Evolutionary conservation across 2,113 vertebrate genomes (phyloP), one percentile per base, ranked within the genome.

Genomic region (Tachysurus fulvidraco): DNA sequence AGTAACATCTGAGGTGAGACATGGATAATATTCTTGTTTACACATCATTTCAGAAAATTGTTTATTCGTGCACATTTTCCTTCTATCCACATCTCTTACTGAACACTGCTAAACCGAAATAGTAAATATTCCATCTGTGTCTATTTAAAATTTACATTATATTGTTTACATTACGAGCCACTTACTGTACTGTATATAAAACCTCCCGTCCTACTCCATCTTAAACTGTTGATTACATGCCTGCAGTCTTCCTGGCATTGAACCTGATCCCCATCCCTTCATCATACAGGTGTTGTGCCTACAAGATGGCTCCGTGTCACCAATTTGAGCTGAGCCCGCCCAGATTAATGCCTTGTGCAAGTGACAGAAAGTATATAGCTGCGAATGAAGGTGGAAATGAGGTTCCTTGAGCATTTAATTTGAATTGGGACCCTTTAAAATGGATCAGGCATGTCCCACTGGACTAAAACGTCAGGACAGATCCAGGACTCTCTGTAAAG

Each of bases 1-100:
- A 85, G 28, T 21, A 91, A 92, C 88, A 83, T 81, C 83, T 87
- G 81, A 89, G 89, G 81, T 89, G 83, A 88, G 88, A 80, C 64
- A 67, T 76, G 73, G 23, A 52, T 52, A 50, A 76, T 54, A 77
- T 77, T 77, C 44, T 76, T 12, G 46, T 74, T 74, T 83, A 54
- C 86, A 55, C 83, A 36, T 83, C 83, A 50, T 83, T 67, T 54
- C n/a, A 14, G 46, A 21, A 79, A 23, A 25, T 74, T 4, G 12
- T 50, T 55, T 55, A 55, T 78, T 78, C 25, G 55, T 78, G n/a
- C 17, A 79, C 14, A 25, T 78, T 16, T 78, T 55, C 25, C 16
- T 16, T 9, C 28, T 28, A 28, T 52, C 8, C 46, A 46, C 9
- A 6, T 77, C 21, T 77, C 73, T 13, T 10, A 28, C 13, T 79